Evolutionary conservation across 2,888 invertebrate species (phyloP).

Genomic region (Dinocampus coccinellae): DNA sequence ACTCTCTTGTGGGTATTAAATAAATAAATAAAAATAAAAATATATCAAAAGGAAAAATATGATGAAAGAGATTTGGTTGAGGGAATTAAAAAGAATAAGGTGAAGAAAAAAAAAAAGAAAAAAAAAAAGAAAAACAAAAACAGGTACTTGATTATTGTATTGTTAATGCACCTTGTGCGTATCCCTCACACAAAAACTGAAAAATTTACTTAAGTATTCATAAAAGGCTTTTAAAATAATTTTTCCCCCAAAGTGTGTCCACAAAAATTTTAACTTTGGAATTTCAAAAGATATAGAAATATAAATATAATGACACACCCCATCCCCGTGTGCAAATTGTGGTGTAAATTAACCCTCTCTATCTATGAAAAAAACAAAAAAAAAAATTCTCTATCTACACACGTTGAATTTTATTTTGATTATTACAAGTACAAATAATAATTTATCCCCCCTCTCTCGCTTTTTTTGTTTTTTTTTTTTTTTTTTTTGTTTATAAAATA

Average conservation of each 20-base stretch:
- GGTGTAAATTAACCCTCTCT: background rate
- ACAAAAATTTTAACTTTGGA: background rate
- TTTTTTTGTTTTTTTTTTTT: background rate
- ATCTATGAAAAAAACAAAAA: too few species aligned
- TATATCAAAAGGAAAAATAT: background rate
- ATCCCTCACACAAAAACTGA: too few species aligned
- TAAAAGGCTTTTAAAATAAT: too few species aligned
- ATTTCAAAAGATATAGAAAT: background rate
- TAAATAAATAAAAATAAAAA: background rate
- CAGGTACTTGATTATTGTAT: background rate
- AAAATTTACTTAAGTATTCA: too few species aligned
- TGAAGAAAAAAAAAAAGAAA: background rate
- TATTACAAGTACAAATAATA: too few species aligned
- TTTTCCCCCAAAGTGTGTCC: background rate
- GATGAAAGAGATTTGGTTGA: background rate
- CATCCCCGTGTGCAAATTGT: background rate
- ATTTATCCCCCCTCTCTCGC: too few species aligned
- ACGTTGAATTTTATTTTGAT: background rate
- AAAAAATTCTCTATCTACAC: too few species aligned
- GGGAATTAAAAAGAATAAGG: background rate
- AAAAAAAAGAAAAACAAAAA: background rate
- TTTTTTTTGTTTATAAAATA: background rate
- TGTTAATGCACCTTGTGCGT: too few species aligned
- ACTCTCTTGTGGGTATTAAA: too few species aligned
- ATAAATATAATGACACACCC: too few species aligned